Base-by-base conservation (phyloP, 2,888 invertebrate species). In the Drosophila quinaria region DNA sequence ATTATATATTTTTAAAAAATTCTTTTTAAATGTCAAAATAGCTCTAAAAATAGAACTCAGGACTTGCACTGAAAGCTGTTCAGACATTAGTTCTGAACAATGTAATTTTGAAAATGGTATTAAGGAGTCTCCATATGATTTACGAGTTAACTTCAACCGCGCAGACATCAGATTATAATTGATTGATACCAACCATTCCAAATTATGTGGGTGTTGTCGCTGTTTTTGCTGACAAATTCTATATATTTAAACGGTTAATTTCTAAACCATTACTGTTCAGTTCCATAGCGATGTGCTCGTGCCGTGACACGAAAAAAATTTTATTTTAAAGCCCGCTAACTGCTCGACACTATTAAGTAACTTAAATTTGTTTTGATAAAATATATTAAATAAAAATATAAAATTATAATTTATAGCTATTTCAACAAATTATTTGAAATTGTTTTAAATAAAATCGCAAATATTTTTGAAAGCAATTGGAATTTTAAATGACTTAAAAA, bases 151-250 rank as follows among this genome's bases (percentile, higher is more conserved):
- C 64, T 70, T 66, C 35, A 56, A 39, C 55, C 52, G 64, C 82
- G 80, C 79, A 87, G 80, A 82, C 87, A 81, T 64, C 71, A 74
- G 78, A 84, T 89, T 73, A 84, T 87, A 89, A 84, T 84, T 89
- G 89, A 84, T 84, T 87, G 89, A 89, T 84, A 78, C 29, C 80
- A 55, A 52, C 51, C 76, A 76, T 76, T 79, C 76, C 69, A 78
- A 58, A 59, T 25, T 25, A 1, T 64, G 31, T 75, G 50, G 50
- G 46, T 62, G 54, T 75, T 42, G 64, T 42, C 63, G 41, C 29
- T 47, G 46, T 39, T 70, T 49, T 42, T 13, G 35, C 37, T 33
- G 44, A 56, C 66, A 47, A 51, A 66, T 56, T 56, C 64, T 10
- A 64, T 35, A 15, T 46, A 55, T 52, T 69, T 44, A 50, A 54